phyloP scores from a whole-genome alignment of 2,888 invertebrate genomes.

The Tillus elongatus region DNA sequence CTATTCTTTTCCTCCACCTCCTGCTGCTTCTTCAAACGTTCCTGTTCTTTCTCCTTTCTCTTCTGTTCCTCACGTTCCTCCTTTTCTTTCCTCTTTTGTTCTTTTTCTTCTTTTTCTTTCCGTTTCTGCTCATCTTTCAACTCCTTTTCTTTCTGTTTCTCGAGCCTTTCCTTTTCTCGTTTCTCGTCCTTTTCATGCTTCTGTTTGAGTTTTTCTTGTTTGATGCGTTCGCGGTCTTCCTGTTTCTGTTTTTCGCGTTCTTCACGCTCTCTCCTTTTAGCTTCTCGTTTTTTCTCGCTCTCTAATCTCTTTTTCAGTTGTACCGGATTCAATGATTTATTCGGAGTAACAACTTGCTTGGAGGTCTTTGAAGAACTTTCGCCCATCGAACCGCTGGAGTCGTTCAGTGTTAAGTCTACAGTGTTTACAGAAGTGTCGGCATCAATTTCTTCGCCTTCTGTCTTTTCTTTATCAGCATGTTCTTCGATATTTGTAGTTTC shows the following conservation, averaged over 20 bases:
- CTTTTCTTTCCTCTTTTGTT: constrained; percentile 39
- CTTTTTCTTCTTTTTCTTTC: constrained; percentile 43
- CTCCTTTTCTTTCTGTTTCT: constrained; percentile 43
- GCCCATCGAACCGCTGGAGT: too few species aligned
- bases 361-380: background rate
- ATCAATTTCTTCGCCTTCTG: background rate
- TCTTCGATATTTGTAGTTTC: background rate
- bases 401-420: too few species aligned
- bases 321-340: constrained; percentile 32
- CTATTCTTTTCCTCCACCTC: constrained; percentile 50
- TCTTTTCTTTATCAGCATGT: background rate
- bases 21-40: constrained; percentile 47
- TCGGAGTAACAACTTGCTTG: constrained; percentile 22
- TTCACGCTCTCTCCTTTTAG: constrained; percentile 39
- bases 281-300: constrained; percentile 30
- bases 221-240: constrained; percentile 21
- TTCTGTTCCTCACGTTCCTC: constrained; percentile 42
- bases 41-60: constrained; percentile 49
- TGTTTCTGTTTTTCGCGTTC: constrained; percentile 34
- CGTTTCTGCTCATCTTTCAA: constrained; percentile 48
- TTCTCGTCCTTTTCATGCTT: constrained; percentile 35
- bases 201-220: constrained; percentile 23
- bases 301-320: constrained; percentile 47
- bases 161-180: constrained; percentile 46
- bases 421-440: constrained; percentile 2